Conservation (phyloP, 2,888 invertebrate genomes). For the Gisinianus flammeolus region DNA sequence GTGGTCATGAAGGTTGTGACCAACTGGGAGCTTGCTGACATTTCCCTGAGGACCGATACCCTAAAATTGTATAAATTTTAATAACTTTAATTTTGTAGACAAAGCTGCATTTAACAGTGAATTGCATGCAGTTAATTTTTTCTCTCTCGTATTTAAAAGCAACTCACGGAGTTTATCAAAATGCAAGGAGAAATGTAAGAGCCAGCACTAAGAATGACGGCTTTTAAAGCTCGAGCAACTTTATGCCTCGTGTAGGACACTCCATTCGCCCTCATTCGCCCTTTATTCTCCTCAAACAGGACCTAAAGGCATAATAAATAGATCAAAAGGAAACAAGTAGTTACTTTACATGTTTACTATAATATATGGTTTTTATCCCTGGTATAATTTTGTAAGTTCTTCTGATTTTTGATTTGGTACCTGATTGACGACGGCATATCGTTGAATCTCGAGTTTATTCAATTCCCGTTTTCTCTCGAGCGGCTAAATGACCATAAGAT, state of each 20-base stretch:
- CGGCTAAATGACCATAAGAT: no score
- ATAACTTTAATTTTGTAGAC: no score
- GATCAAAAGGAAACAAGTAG: no score
- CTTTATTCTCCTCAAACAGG: neutral
- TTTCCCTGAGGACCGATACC: neutral
- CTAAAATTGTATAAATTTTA: no score
- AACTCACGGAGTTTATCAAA: neutral
- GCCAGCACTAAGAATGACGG: slow-evolving; percentile 6
- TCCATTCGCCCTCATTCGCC: neutral
- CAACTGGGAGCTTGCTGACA: neutral
- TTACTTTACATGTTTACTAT: no score
- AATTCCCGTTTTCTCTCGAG: neutral
- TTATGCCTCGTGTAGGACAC: neutral
- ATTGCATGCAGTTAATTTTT: no score
- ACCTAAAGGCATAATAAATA: neutral
- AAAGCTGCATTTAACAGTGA: no score
- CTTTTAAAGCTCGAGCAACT: neutral
- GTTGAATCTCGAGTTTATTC: neutral
- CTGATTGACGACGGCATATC: neutral
- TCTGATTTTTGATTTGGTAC: neutral
- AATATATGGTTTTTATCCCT: no score
- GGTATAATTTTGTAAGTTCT: no score
- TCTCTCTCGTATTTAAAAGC: no score
- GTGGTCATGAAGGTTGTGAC: neutral
- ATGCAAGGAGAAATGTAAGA: neutral